phyloP scores from a whole-genome alignment of 2,888 invertebrate genomes.

The Hirtodrosophila duncani region DNA sequence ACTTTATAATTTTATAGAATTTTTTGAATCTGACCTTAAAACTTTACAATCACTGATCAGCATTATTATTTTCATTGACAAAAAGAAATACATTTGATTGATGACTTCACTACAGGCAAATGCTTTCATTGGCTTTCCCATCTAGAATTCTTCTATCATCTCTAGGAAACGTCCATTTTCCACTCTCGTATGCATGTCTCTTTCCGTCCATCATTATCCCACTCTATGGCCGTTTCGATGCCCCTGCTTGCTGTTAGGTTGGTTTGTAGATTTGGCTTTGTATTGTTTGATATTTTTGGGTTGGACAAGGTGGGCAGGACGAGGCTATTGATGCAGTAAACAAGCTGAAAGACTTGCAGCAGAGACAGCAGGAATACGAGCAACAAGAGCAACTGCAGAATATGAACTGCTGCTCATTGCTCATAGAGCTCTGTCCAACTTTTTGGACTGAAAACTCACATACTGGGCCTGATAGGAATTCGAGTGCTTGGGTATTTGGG shows the following conservation, averaged over 20 bases:
- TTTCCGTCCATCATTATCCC: background rate
- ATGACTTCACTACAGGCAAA: too few species aligned
- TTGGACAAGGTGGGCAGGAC: constrained; percentile 26
- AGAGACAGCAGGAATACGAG: constrained; percentile 7
- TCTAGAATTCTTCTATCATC: too few species aligned
- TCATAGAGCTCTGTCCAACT: constrained; percentile 60
- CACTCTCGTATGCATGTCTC: too few species aligned
- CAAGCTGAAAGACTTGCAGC: constrained; percentile 60
- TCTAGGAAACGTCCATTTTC: too few species aligned
- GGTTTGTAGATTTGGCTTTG: constrained; percentile 59
- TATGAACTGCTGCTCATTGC: constrained; percentile 50
- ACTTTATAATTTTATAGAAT: too few species aligned
- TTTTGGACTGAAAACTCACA: constrained; percentile 23
- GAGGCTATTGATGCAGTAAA: constrained; percentile 23
- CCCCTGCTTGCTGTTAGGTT: constrained; percentile 20
- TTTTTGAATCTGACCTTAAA: too few species aligned
- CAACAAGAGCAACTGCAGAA: constrained; percentile 26
- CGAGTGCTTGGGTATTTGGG: background rate
- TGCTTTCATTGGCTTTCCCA: too few species aligned
- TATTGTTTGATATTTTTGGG: constrained; percentile 62
- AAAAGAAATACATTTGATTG: too few species aligned
- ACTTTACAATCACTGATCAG: too few species aligned
- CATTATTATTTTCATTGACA: too few species aligned
- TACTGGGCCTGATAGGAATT: background rate
- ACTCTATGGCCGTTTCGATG: constrained; percentile 9